Evolutionary conservation across 2,113 vertebrate genomes (phyloP).

Genomic region (Varanus komodoensis): DNA sequence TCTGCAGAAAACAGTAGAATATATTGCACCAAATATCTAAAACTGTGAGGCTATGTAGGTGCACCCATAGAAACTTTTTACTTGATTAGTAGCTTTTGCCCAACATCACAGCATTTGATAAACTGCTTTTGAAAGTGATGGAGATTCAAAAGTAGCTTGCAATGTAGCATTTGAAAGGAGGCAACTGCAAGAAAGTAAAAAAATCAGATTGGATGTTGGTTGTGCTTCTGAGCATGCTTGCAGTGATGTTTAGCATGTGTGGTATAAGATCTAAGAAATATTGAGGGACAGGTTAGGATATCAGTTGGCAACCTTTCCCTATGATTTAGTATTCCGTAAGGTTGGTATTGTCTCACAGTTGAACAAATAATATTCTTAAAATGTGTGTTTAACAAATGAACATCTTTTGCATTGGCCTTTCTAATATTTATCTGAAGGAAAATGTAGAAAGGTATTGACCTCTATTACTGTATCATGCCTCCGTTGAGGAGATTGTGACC

Average conservation of each 20-base stretch:
- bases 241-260: no score
- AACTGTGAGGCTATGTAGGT: not conserved
- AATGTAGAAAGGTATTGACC: not conserved
- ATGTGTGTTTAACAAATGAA: not conserved
- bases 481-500: not conserved
- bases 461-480: not conserved
- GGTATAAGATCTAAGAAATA: not conserved
- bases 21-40: not conserved
- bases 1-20: not conserved
- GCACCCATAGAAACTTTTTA: not conserved
- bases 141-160: not conserved
- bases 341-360: not conserved
- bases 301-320: not conserved
- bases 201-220: no score
- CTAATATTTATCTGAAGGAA: not conserved
- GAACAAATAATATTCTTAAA: not conserved
- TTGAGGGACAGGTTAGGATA: not conserved
- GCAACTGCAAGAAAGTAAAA: not conserved
- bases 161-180: not conserved
- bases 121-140: not conserved
- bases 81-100: not conserved
- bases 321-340: not conserved
- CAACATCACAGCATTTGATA: not conserved
- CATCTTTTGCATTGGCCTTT: not conserved
- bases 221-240: not conserved